phyloP scores from a whole-genome alignment of 1,140 invertebrate genomes.

The Ladona fulva region DNA sequence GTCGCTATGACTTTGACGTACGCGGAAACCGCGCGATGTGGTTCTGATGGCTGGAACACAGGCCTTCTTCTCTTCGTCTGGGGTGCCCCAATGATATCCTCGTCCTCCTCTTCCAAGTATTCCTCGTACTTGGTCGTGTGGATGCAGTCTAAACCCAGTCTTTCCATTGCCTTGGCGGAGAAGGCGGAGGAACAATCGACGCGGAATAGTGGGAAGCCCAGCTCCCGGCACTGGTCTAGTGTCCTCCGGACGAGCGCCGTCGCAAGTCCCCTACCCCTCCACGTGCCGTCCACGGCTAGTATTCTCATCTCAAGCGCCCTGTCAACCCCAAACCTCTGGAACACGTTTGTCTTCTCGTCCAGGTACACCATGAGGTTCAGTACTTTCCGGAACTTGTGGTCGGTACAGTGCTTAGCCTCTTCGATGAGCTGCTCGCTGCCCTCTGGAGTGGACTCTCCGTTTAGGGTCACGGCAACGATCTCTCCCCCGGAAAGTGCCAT shows the following conservation, averaged over 20 bases:
- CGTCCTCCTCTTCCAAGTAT: slow-evolving; percentile 44
- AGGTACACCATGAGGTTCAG: slow-evolving; percentile 47
- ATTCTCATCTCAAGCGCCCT: slow-evolving; percentile 51
- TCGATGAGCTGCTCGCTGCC: slow-evolving; percentile 24
- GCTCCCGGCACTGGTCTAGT: slow-evolving; percentile 43
- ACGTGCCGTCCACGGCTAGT: slow-evolving; percentile 51
- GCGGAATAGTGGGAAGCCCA: slow-evolving; percentile 41
- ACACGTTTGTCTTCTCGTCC: slow-evolving; percentile 44
- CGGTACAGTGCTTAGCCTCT: slow-evolving; percentile 21
- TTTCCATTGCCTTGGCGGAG: slow-evolving; percentile 56
- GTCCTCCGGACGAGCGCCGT: slow-evolving; percentile 51
- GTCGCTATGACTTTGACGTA: neutral
- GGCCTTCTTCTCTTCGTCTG: slow-evolving; percentile 31
- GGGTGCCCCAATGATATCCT: neutral
- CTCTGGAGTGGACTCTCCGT: slow-evolving; percentile 37
- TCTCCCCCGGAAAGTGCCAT: slow-evolving; percentile 51
- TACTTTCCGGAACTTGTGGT: slow-evolving; percentile 35
- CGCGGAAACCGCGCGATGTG: slow-evolving; percentile 35
- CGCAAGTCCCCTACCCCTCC: slow-evolving; percentile 55
- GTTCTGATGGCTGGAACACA: slow-evolving; percentile 46
- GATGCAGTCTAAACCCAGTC: slow-evolving; percentile 53
- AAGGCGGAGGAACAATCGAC: slow-evolving; percentile 58
- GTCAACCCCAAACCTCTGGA: slow-evolving; percentile 37
- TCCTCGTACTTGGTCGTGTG: slow-evolving; percentile 53
- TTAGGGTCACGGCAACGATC: slow-evolving; percentile 48